phyloP scores from a whole-genome alignment of 1,140 invertebrate species.

The Zaprionus nigranus region DNA sequence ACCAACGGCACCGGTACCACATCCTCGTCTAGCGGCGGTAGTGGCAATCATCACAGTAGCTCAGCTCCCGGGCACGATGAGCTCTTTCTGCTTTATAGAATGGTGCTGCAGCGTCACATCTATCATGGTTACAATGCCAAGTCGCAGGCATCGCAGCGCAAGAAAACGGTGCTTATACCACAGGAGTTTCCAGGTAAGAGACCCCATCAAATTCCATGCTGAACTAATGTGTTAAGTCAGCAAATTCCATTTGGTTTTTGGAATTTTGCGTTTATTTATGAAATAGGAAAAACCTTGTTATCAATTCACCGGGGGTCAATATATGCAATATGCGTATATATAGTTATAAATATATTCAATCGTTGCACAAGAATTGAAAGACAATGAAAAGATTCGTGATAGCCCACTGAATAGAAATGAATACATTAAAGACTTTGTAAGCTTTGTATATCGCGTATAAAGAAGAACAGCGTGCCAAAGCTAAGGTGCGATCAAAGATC shows the following conservation, averaged over 20 bases:
- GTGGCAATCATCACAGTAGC: conserved; percentile 37
- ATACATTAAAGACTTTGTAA: neutral
- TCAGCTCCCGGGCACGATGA: conserved; percentile 64
- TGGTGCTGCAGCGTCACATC: conserved; percentile 75
- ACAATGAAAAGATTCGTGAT: neutral
- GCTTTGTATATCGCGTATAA: neutral
- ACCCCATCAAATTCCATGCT: neutral
- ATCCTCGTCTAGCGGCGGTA: conserved; percentile 68
- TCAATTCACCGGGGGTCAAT: neutral
- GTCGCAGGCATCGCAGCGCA: conserved; percentile 68
- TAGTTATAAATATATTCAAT: neutral
- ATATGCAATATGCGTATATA: neutral
- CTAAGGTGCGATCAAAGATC: neutral
- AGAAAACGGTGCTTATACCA: conserved; percentile 81
- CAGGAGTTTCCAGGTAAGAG: conserved; percentile 83
- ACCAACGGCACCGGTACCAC: conserved; percentile 50
- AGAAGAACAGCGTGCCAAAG: neutral
- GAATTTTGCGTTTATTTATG: neutral
- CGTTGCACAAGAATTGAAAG: conserved; percentile 6
- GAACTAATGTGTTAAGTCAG: neutral
- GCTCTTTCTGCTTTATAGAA: conserved; percentile 78
- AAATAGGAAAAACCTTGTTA: conserved; percentile 10
- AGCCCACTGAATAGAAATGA: conserved; percentile 1
- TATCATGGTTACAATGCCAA: conserved; percentile 83
- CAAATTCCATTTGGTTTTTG: neutral